A percentile compares a stretch with the other conserved stretches of the same genome.
Evolutionary conservation across 2,113 vertebrate genomes (phyloP).

Genomic region (Maylandia zebra): DNA sequence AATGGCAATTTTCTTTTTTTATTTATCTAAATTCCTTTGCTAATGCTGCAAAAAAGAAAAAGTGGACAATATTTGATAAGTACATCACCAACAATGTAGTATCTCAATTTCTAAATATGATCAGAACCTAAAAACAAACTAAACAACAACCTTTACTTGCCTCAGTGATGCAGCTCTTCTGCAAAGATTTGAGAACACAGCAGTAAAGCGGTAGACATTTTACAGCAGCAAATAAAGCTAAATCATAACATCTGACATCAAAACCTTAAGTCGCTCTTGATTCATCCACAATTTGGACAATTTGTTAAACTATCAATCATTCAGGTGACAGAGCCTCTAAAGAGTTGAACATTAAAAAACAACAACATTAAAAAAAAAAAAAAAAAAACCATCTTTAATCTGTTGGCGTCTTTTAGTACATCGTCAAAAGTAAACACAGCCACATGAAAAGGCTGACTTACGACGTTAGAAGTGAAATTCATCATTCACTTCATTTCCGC

Average conservation of each 20-base stretch:
- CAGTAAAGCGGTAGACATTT: constrained; percentile 60
- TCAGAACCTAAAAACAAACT: constrained; percentile 5
- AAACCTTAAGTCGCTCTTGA: constrained; percentile 46
- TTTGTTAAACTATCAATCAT: constrained; percentile 67
- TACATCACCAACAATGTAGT: background rate
- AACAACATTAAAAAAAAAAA: background rate
- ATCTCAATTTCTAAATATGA: background rate
- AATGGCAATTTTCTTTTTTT: background rate
- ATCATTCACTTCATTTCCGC: constrained; percentile 76
- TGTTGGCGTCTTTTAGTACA: constrained; percentile 67
- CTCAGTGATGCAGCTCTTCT: constrained; percentile 21
- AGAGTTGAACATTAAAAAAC: constrained; percentile 39
- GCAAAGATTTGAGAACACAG: constrained; percentile 36
- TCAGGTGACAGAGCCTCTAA: constrained; percentile 46
- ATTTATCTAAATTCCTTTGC: background rate
- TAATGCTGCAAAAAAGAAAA: background rate
- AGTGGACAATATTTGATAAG: background rate
- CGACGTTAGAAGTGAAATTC: constrained; percentile 51
- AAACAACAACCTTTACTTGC: background rate
- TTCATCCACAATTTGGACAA: constrained; percentile 73
- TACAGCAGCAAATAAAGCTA: constrained; percentile 64
- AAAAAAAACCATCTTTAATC: constrained; percentile 41
- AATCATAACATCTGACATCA: constrained; percentile 62
- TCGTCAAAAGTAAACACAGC: constrained; percentile 69
- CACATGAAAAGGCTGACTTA: constrained; percentile 64